These are phyloP conservation scores for Metaphire vulgaris DNA, from an alignment of 1,140 invertebrate species.

Conservation along the genomic window DNA sequence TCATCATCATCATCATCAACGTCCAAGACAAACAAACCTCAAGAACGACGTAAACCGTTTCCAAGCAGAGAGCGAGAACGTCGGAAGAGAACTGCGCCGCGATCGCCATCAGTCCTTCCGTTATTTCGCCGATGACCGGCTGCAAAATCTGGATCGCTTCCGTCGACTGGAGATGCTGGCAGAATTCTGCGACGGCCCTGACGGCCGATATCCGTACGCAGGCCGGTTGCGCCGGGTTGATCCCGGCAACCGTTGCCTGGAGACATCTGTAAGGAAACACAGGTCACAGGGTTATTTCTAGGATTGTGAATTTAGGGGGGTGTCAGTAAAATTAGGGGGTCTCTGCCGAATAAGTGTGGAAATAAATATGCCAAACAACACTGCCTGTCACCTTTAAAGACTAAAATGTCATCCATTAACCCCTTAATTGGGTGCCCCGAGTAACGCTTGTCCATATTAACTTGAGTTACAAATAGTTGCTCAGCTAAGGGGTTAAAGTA, in stretches of 20 bases:
- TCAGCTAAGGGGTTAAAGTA: too few relatives aligned
- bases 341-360: too few relatives aligned
- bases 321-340: too few relatives aligned
- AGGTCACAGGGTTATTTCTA: neutral
- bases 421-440: too few relatives aligned
- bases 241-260: slow-evolving; percentile 60
- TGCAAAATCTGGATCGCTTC: slow-evolving; percentile 49
- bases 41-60: slow-evolving; percentile 63
- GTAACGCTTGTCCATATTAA: too few relatives aligned
- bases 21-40: too few relatives aligned
- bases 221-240: slow-evolving; percentile 57
- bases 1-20: too few relatives aligned
- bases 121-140: slow-evolving; percentile 54
- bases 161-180: slow-evolving; percentile 55
- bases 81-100: slow-evolving; percentile 57
- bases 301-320: too few relatives aligned
- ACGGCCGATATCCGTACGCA: slow-evolving; percentile 55
- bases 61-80: slow-evolving; percentile 63
- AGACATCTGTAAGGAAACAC: slow-evolving; percentile 54
- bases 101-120: slow-evolving; percentile 56
- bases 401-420: too few relatives aligned
- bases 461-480: too few relatives aligned
- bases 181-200: slow-evolving; percentile 55
- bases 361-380: too few relatives aligned
- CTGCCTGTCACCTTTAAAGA: neutral